Evolutionary conservation across 2,797 vertebrate genomes (phyloP), one percentile per base, ranked within the genome.

Genomic region (Scolopax rusticola): DNA sequence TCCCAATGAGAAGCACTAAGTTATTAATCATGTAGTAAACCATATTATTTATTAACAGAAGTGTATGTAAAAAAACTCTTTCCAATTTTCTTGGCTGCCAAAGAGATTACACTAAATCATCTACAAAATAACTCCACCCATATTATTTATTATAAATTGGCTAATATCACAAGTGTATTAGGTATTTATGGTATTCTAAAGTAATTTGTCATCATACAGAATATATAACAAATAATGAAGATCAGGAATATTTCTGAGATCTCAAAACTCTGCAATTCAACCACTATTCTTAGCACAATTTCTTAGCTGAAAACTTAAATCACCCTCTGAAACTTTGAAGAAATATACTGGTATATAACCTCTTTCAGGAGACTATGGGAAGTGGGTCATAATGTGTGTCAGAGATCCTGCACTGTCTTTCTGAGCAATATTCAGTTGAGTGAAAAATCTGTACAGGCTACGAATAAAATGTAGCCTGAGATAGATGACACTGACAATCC

Each of bases 1-100:
- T 78, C 54, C 60, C 57, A 24, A 64, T 73, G 60, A 89, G 68
- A 70, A 95, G 48, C 65, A 86, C 36, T 84, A 63, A 76, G 64
- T 95, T 92, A 83, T 86, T 80, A 87, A 87, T 92, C 86, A 91
- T 81, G n/a, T 36, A 79, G 33, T 32, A 60, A 90, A 23, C 41
- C 40, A 32, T 57, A 54, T 27, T 82, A 87, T 38, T 11, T 48
- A 95, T 93, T 94, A 93, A 60, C 17, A 70, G 51, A 93, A 68
- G 12, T 81, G 30, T 59, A 75, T 41, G 38, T 18, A 59, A 91
- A 81, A 92, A 76, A 61, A 3, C 0, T 5, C 12, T 64, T 89
- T 84, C 40, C 50, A 61, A 38, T 83, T 92, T 93, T 20, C 77
- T 84, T 67, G 48, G 17, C 54, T 88, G 81, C 50, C 76, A 85